These are phyloP conservation scores for Ferdinandea cuprea DNA, from an alignment of 2,888 invertebrate species.

Conservation along the genomic window DNA sequence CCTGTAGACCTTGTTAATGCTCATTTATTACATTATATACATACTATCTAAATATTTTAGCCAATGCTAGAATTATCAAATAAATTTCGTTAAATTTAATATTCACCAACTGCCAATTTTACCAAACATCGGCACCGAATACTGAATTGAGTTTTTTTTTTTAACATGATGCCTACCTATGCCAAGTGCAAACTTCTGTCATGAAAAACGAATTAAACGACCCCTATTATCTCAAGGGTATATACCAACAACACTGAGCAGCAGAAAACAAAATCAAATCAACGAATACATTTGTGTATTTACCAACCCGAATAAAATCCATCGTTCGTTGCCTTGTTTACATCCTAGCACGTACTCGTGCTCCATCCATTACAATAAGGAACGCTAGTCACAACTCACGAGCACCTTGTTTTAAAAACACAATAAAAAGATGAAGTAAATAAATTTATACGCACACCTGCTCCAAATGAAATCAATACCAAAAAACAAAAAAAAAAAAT, in stretches of 20 bases:
- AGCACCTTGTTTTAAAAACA: slow-evolving; percentile 10
- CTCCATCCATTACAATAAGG: not conserved
- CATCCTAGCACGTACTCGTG: not conserved
- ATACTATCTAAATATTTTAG: no score
- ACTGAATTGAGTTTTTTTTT: not conserved
- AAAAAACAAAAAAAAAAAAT: no score
- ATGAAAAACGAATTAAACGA: not conserved
- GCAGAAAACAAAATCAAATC: slow-evolving; percentile 8
- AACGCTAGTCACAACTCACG: not conserved
- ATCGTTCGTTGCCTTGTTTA: slow-evolving; percentile 9
- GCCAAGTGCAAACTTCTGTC: not conserved
- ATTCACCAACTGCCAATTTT: no score
- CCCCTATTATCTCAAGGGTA: not conserved
- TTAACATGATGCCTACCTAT: no score
- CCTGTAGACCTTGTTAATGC: no score
- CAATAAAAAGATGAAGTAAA: slow-evolving; percentile 19
- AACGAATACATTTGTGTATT: slow-evolving; percentile 13
- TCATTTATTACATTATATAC: no score
- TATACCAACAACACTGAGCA: not conserved
- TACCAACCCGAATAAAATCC: slow-evolving; percentile 12
- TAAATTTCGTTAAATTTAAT: no score
- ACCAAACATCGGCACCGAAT: no score
- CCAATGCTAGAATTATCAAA: no score
- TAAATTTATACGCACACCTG: slow-evolving; percentile 44
- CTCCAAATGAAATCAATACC: slow-evolving; percentile 35